These are phyloP conservation scores for Iphiclides podalirius DNA, from an alignment of 2,888 invertebrate species.

Conservation along the genomic window DNA sequence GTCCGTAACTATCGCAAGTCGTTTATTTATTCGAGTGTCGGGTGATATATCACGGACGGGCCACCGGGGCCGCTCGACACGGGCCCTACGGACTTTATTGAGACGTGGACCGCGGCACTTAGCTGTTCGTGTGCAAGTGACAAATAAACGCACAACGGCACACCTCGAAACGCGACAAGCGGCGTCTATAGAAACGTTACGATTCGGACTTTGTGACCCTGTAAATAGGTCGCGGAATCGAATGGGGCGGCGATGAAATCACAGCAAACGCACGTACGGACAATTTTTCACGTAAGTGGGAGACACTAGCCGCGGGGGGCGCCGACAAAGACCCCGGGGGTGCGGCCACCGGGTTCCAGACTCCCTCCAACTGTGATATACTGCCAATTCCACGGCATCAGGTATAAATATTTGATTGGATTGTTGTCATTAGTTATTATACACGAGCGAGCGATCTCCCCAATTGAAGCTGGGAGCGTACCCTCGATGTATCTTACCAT, in stretches of 20 bases:
- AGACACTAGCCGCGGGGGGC: slow-evolving; percentile 57
- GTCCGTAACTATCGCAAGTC: slow-evolving; percentile 42
- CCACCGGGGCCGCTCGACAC: slow-evolving; percentile 48
- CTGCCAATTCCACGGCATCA: slow-evolving; percentile 53
- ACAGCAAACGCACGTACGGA: slow-evolving; percentile 37
- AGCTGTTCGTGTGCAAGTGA: slow-evolving; percentile 37
- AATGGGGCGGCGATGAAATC: too few species aligned
- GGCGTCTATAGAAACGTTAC: neutral
- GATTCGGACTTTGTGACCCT: slow-evolving; percentile 27
- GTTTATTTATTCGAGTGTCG: slow-evolving; percentile 50
- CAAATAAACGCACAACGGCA: slow-evolving; percentile 34
- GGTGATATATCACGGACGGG: slow-evolving; percentile 49
- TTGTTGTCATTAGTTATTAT: slow-evolving; percentile 13
- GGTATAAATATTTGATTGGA: slow-evolving; percentile 30
- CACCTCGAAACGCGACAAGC: slow-evolving; percentile 27
- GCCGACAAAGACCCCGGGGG: slow-evolving; percentile 72
- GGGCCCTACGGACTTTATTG: slow-evolving; percentile 46
- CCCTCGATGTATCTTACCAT: neutral
- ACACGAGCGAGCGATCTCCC: neutral
- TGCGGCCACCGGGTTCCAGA: slow-evolving; percentile 51
- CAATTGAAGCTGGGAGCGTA: neutral
- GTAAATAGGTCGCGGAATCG: too few species aligned
- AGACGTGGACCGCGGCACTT: slow-evolving; percentile 46
- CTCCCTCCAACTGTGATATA: slow-evolving; percentile 42
- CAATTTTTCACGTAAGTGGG: slow-evolving; percentile 66